Percentiles rank a stretch among this genome's conserved stretches.
Conservation (phyloP, 2,113 vertebrate genomes). For the Ariopsis seemanni region DNA sequence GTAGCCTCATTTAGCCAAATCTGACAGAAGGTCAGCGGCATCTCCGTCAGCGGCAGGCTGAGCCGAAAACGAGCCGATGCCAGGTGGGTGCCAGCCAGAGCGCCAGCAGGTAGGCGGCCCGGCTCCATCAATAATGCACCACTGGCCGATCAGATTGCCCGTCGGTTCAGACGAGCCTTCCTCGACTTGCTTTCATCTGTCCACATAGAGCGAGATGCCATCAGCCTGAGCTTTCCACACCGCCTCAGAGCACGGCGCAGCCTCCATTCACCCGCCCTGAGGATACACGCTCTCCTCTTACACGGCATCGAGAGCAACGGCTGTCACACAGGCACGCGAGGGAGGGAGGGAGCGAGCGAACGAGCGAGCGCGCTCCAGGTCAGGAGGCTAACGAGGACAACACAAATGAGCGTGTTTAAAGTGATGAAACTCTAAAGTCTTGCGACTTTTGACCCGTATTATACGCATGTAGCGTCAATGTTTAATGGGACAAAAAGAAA, state of each 20-base stretch:
- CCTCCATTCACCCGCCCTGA: slow-evolving; percentile 29
- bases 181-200: slow-evolving; percentile 46
- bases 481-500: background rate
- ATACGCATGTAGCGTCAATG: background rate
- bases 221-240: slow-evolving; percentile 24
- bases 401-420: background rate
- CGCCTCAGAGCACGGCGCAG: background rate
- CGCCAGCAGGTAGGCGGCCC: slow-evolving; percentile 68
- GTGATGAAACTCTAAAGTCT: background rate
- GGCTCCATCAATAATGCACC: slow-evolving; percentile 80
- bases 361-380: background rate
- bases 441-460: background rate
- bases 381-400: slow-evolving; percentile 9
- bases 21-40: slow-evolving; percentile 31
- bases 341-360: no score
- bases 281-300: slow-evolving; percentile 31
- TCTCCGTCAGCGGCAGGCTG: background rate
- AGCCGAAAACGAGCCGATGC: slow-evolving; percentile 6
- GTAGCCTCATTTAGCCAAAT: background rate
- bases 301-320: background rate
- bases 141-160: slow-evolving; percentile 65
- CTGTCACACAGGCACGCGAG: background rate
- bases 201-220: slow-evolving; percentile 14
- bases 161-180: slow-evolving; percentile 38
- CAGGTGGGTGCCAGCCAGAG: slow-evolving; percentile 52